phyloP scores from a whole-genome alignment of 1,140 invertebrate genomes.

The Atopsyche davidsoni region DNA sequence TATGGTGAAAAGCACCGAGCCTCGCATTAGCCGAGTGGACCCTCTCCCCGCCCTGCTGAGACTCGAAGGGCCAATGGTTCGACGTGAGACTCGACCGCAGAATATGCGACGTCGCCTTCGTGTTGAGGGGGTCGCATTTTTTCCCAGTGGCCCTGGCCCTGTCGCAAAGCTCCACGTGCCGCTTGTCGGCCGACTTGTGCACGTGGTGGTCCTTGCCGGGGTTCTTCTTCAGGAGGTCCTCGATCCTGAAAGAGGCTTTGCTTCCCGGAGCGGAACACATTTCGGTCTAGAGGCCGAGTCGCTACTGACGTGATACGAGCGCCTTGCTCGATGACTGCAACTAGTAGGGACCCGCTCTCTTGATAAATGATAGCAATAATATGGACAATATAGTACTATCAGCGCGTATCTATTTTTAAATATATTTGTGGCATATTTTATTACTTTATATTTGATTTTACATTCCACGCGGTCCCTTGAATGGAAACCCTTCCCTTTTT shows the following conservation, averaged over 20 bases:
- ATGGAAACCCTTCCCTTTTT: too few relatives aligned
- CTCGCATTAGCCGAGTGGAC: not conserved
- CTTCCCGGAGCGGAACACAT: conserved; percentile 20
- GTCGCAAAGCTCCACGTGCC: conserved; percentile 11
- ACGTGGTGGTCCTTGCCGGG: conserved; percentile 3
- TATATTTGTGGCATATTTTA: too few relatives aligned
- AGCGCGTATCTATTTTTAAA: too few relatives aligned
- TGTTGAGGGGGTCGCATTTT: conserved; percentile 5
- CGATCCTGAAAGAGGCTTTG: conserved; percentile 25
- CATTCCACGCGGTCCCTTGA: too few relatives aligned
- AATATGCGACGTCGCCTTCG: not conserved
- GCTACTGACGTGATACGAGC: not conserved
- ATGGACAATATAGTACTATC: too few relatives aligned
- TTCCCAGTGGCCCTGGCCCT: conserved; percentile 12
- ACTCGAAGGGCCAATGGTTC: conserved; percentile 1
- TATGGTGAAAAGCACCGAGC: conserved; percentile 1
- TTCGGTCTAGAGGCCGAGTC: conserved; percentile 1
- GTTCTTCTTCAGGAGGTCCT: conserved; percentile 23
- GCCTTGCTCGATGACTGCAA: too few relatives aligned
- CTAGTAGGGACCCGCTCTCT: too few relatives aligned
- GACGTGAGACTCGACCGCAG: conserved; percentile 2
- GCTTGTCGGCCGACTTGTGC: conserved; percentile 8
- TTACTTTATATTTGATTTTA: too few relatives aligned
- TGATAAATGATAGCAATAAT: too few relatives aligned
- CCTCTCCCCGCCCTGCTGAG: not conserved